Evolutionary conservation across 2,797 vertebrate genomes (phyloP).

Genomic region (Distichodus sexfasciatus): DNA sequence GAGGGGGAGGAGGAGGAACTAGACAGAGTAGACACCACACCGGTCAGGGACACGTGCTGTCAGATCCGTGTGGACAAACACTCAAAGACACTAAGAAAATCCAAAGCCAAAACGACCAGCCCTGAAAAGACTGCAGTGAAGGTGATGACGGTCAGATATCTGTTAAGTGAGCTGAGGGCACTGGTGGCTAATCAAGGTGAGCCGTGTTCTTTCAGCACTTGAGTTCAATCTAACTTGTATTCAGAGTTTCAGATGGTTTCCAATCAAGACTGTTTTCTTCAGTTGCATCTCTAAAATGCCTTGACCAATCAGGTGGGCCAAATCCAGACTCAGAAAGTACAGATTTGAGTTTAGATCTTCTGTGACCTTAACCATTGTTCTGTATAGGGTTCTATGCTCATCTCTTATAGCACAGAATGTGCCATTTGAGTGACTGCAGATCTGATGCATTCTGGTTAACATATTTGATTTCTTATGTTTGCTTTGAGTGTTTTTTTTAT

Average conservation of each 20-base stretch:
- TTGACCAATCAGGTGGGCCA: no score
- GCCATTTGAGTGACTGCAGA: no score
- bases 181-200: constrained; percentile 66
- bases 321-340: no score
- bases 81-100: neutral
- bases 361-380: no score
- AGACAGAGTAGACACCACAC: constrained; percentile 51
- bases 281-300: no score
- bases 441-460: no score
- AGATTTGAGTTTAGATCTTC: no score
- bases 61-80: constrained; percentile 52
- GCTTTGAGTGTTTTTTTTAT: no score
- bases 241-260: neutral
- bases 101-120: neutral
- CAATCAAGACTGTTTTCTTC: neutral
- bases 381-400: no score
- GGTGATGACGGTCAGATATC: constrained; percentile 71
- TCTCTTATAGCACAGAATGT: no score
- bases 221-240: neutral
- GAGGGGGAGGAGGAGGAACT: constrained; percentile 48
- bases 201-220: neutral
- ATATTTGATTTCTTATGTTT: no score
- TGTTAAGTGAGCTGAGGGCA: constrained; percentile 79
- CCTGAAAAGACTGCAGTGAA: constrained; percentile 60
- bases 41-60: constrained; percentile 61